Conservation (phyloP, 2,113 vertebrate species). For the Anoura caudifer region DNA sequence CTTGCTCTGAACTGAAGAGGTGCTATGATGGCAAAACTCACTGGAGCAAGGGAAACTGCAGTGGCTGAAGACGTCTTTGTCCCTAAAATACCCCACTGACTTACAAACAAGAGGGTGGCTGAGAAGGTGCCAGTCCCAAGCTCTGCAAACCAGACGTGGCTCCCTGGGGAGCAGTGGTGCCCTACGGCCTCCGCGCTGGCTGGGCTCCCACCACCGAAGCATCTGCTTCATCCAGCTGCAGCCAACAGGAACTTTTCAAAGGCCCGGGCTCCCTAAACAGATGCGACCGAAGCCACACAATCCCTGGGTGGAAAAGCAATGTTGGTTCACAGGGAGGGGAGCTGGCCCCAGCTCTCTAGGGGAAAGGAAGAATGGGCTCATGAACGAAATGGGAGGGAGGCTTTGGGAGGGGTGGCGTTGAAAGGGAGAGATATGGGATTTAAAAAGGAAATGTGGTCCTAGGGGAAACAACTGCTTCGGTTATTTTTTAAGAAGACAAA, state of each 20-base stretch:
- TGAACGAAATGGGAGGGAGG: background rate
- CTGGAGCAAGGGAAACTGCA: constrained; percentile 53
- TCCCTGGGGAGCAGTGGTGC: background rate
- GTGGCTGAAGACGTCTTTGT: constrained; percentile 55
- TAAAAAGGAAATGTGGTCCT: background rate
- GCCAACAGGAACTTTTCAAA: background rate
- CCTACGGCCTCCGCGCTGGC: background rate
- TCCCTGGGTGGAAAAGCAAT: background rate
- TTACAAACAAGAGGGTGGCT: background rate
- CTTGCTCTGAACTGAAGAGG: constrained; percentile 33
- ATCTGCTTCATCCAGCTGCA: background rate
- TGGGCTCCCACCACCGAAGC: background rate
- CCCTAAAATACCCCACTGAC: constrained; percentile 34
- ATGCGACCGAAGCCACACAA: background rate
- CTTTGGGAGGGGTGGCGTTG: background rate
- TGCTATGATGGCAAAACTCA: constrained; percentile 50
- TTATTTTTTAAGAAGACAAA: constrained; percentile 5
- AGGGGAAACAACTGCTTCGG: background rate
- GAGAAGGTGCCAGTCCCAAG: background rate
- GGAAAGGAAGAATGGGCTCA: background rate
- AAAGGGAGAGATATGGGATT: background rate
- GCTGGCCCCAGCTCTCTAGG: background rate
- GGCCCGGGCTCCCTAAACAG: background rate
- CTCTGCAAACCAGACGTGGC: background rate
- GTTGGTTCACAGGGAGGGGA: background rate